Conservation (phyloP, 2,888 invertebrate genomes). For the Agapostemon virescens region DNA sequence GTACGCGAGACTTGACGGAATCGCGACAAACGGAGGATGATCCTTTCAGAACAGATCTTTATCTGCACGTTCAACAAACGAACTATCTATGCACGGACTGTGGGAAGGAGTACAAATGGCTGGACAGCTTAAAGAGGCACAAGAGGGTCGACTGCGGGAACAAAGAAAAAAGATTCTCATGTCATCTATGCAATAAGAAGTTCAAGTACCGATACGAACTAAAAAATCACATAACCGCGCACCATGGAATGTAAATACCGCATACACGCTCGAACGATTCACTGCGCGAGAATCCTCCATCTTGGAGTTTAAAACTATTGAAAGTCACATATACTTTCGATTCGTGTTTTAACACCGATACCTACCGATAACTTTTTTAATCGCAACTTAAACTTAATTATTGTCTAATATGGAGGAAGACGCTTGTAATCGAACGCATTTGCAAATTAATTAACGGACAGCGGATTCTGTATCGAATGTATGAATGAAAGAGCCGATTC, state of each 20-base stretch:
- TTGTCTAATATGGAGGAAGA: not conserved
- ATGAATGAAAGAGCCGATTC: not conserved
- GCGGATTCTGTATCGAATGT: not conserved
- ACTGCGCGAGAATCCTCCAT: not conserved
- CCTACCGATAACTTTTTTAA: not conserved
- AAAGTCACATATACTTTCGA: too few species aligned
- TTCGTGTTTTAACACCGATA: not conserved
- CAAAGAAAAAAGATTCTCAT: constrained; percentile 78
- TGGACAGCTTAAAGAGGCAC: constrained; percentile 79
- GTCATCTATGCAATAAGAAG: constrained; percentile 77
- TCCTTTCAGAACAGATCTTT: constrained; percentile 23
- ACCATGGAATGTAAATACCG: constrained; percentile 53
- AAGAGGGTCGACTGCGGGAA: constrained; percentile 81
- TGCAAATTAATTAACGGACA: not conserved
- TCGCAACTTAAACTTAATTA: not conserved
- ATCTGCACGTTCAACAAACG: constrained; percentile 32
- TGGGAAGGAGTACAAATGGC: constrained; percentile 78
- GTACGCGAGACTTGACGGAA: constrained; percentile 9
- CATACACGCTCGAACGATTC: not conserved
- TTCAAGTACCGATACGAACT: constrained; percentile 81
- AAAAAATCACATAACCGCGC: constrained; percentile 76
- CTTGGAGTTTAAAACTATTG: too few species aligned
- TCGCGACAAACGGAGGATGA: constrained; percentile 11
- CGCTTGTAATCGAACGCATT: too few species aligned
- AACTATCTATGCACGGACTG: constrained; percentile 76